Conservation (phyloP, 2,888 invertebrate genomes). For the Apodemia zela region DNA sequence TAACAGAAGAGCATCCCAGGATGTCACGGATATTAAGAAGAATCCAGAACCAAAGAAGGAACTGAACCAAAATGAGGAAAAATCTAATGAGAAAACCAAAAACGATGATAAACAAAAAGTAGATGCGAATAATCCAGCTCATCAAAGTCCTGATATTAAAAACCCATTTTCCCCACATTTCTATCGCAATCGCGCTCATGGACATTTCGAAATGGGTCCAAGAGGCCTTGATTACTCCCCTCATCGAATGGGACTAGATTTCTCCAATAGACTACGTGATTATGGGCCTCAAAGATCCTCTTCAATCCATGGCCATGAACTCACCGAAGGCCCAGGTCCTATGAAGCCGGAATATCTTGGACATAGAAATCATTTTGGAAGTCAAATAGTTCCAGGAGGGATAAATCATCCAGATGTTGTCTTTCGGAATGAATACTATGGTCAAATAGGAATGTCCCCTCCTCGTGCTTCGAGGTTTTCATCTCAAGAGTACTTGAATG, state of each 20-base stretch:
- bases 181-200: constrained; percentile 60
- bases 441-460: constrained; percentile 61
- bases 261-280: constrained; percentile 62
- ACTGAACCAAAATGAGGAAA: constrained; percentile 43
- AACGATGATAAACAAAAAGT: constrained; percentile 32
- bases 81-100: constrained; percentile 46
- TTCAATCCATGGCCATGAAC: constrained; percentile 71
- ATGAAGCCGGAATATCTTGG: constrained; percentile 65
- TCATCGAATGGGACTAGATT: constrained; percentile 65
- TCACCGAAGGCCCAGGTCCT: constrained; percentile 57
- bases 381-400: constrained; percentile 61
- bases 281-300: constrained; percentile 70
- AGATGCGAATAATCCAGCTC: constrained; percentile 36
- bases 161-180: constrained; percentile 69
- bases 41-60: constrained; percentile 49
- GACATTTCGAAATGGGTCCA: constrained; percentile 75
- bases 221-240: constrained; percentile 72
- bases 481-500: constrained; percentile 73
- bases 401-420: constrained; percentile 70
- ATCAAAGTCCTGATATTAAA: constrained; percentile 55
- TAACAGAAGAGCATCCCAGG: constrained; percentile 65
- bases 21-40: constrained; percentile 48
- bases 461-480: constrained; percentile 69
- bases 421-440: constrained; percentile 67
- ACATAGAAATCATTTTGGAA: constrained; percentile 62